A percentile compares a stretch with the other conserved stretches of the same genome.
phyloP scores from a whole-genome alignment of 2,888 invertebrate genomes.

The Ophraella communa region DNA sequence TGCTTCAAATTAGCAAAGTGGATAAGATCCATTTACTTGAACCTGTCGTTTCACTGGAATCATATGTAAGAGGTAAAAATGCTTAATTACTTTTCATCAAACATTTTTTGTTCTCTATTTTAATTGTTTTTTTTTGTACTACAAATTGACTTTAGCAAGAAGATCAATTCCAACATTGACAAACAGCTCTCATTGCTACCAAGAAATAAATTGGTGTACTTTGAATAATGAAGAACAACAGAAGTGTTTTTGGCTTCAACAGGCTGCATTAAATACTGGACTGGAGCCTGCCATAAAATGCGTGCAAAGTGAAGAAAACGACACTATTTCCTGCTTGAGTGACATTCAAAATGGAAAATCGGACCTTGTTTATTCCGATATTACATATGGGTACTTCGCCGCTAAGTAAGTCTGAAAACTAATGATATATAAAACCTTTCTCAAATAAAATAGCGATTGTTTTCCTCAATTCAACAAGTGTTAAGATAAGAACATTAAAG shows the following conservation, averaged over 20 bases:
- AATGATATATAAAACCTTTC: constrained; percentile 13
- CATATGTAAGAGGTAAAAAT: constrained; percentile 40
- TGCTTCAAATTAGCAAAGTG: constrained; percentile 28
- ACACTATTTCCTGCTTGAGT: constrained; percentile 62
- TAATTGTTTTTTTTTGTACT: neutral
- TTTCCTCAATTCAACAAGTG: too few relatives aligned
- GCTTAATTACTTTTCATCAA: neutral
- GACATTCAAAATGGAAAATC: constrained; percentile 62
- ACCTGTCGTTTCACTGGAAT: constrained; percentile 28
- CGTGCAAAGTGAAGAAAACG: constrained; percentile 57
- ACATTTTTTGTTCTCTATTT: neutral
- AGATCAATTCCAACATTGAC: constrained; percentile 38
- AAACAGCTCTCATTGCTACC: constrained; percentile 44
- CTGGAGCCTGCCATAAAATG: constrained; percentile 68
- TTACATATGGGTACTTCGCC: constrained; percentile 70
- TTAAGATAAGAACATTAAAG: too few relatives aligned
- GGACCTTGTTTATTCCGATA: constrained; percentile 68
- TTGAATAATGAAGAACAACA: constrained; percentile 61
- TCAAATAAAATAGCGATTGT: too few relatives aligned
- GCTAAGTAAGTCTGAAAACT: constrained; percentile 63
- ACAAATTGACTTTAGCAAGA: constrained; percentile 26
- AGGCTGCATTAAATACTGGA: constrained; percentile 65
- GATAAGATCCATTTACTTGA: constrained; percentile 35
- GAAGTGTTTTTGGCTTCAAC: constrained; percentile 69
- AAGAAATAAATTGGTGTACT: constrained; percentile 68